A percentile compares a stretch with the other conserved stretches of the same genome.
These are phyloP conservation scores for Galerucella calmariensis DNA, from an alignment of 2,888 invertebrate species.

Conservation along the genomic window DNA sequence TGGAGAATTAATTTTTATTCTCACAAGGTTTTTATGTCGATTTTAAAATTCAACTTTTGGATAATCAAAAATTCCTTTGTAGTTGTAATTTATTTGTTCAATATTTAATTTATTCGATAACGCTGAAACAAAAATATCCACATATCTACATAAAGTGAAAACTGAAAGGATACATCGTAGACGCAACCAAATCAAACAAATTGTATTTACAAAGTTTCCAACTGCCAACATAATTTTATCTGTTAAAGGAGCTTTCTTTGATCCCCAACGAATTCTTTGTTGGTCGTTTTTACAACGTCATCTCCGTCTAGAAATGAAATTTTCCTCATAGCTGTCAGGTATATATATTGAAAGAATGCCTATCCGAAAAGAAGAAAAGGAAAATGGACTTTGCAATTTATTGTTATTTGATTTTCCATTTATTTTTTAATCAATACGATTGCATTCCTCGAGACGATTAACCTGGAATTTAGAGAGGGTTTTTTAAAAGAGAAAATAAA, in stretches of 20 bases:
- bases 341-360: slow-evolving; percentile 60
- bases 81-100: too few species aligned
- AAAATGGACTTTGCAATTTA: slow-evolving; percentile 48
- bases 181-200: slow-evolving; percentile 60
- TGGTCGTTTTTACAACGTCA: slow-evolving; percentile 62
- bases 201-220: slow-evolving; percentile 62
- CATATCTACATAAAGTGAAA: neutral
- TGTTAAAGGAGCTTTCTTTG: slow-evolving; percentile 46
- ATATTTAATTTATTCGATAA: neutral
- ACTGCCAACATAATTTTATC: slow-evolving; percentile 55
- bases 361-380: slow-evolving; percentile 45
- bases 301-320: slow-evolving; percentile 63
- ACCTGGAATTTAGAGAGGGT: slow-evolving; percentile 3
- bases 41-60: too few species aligned
- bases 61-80: too few species aligned
- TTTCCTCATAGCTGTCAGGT: slow-evolving; percentile 62
- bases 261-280: slow-evolving; percentile 55
- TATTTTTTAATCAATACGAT: slow-evolving; percentile 29
- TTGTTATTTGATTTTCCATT: slow-evolving; percentile 49
- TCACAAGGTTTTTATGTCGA: too few species aligned
- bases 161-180: neutral
- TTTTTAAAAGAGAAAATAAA: neutral
- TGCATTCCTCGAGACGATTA: neutral
- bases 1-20: too few species aligned
- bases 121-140: neutral